phyloP scores from a whole-genome alignment of 2,888 invertebrate genomes.

The Chrysotoxum bicinctum region DNA sequence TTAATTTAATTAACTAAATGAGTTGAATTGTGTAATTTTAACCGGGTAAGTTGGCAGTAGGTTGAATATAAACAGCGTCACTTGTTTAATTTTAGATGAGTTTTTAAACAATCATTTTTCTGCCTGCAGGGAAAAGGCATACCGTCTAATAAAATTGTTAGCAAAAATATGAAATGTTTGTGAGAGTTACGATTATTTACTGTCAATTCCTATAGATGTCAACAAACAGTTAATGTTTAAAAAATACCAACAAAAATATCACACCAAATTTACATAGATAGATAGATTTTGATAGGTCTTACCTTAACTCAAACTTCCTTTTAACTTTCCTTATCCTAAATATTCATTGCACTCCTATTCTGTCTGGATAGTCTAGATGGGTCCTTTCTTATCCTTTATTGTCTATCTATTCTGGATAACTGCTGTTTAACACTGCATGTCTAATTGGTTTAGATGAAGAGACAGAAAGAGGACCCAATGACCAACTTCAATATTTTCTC shows the following conservation, averaged over 20 bases:
- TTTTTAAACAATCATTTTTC: too few species aligned
- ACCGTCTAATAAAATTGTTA: too few species aligned
- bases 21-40: too few species aligned
- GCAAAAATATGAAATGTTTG: too few species aligned
- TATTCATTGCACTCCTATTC: not conserved
- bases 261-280: not conserved
- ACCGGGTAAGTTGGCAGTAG: too few species aligned
- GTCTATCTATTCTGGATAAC: constrained; percentile 10
- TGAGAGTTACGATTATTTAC: too few species aligned
- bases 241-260: not conserved
- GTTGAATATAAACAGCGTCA: too few species aligned
- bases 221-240: not conserved
- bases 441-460: constrained; percentile 35
- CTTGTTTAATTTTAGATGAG: too few species aligned
- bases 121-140: too few species aligned
- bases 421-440: constrained; percentile 55
- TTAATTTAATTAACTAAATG: too few species aligned
- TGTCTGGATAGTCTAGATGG: not conserved
- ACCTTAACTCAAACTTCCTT: not conserved
- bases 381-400: constrained; percentile 20
- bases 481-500: constrained; percentile 14
- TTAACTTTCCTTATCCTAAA: not conserved
- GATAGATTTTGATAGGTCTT: too few species aligned
- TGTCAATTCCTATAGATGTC: not conserved
- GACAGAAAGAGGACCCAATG: constrained; percentile 16